These are phyloP conservation scores for Oryzaephilus surinamensis DNA, from an alignment of 1,140 invertebrate species.

Conservation along the genomic window DNA sequence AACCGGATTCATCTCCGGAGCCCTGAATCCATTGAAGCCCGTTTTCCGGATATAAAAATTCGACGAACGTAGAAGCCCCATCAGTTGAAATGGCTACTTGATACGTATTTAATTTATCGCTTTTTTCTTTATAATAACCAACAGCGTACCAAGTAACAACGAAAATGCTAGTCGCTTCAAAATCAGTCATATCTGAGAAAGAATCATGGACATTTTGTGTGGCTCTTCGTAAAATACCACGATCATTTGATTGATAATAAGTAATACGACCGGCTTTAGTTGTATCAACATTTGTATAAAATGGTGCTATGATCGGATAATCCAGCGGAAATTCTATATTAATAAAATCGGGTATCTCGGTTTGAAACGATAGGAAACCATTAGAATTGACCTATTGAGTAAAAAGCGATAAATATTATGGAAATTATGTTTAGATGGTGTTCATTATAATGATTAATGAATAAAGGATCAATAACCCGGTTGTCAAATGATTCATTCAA, in stretches of 20 bases:
- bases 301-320: constrained; percentile 79
- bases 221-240: constrained; percentile 51
- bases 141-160: constrained; percentile 63
- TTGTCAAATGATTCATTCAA: not conserved
- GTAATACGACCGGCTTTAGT: constrained; percentile 60
- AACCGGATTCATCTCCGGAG: constrained; percentile 46
- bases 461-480: not conserved
- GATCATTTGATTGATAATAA: constrained; percentile 64
- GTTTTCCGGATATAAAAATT: constrained; percentile 75
- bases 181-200: constrained; percentile 57
- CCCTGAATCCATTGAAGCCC: constrained; percentile 88
- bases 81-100: constrained; percentile 78
- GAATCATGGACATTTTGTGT: constrained; percentile 54
- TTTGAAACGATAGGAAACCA: constrained; percentile 81
- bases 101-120: constrained; percentile 53
- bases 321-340: constrained; percentile 84
- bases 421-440: no score
- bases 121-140: constrained; percentile 42
- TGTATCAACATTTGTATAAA: constrained; percentile 86
- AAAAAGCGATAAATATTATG: constrained; percentile 2
- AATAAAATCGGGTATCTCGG: constrained; percentile 72
- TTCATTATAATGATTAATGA: not conserved
- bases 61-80: constrained; percentile 68
- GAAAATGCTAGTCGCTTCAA: constrained; percentile 48
- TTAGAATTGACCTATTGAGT: constrained; percentile 74